Conservation (phyloP, 1,140 invertebrate species). For the Anoplophora glabripennis region DNA sequence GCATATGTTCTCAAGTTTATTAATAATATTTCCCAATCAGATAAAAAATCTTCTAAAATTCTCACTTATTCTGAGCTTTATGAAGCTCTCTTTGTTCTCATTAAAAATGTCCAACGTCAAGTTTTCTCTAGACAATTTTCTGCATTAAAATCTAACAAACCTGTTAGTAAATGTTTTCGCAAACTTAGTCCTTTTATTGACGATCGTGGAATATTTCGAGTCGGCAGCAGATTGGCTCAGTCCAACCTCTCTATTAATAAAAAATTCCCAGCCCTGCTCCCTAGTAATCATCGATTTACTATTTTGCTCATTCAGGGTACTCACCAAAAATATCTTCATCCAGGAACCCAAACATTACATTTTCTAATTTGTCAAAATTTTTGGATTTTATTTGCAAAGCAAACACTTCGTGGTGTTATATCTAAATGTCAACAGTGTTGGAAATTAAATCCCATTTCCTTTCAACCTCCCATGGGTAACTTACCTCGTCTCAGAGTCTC, state of each 20-base stretch:
- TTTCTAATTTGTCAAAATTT: constrained; percentile 14
- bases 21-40: not conserved
- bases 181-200: constrained; percentile 7
- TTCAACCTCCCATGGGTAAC: constrained; percentile 19
- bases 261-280: constrained; percentile 3
- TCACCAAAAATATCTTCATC: constrained; percentile 22
- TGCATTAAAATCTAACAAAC: too few relatives aligned
- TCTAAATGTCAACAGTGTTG: constrained; percentile 16
- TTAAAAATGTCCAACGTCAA: not conserved
- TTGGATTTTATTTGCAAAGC: constrained; percentile 12
- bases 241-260: constrained; percentile 11
- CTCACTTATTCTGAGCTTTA: not conserved
- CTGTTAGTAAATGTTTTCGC: not conserved
- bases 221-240: not conserved
- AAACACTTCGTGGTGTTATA: not conserved
- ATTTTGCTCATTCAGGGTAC: constrained; percentile 16
- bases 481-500: constrained; percentile 24
- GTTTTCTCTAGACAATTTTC: not conserved
- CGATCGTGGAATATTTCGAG: constrained; percentile 1
- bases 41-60: not conserved
- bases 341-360: constrained; percentile 17
- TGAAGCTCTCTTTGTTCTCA: not conserved
- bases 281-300: not conserved
- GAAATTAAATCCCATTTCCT: constrained; percentile 8
- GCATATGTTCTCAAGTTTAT: constrained; percentile 7